These are phyloP conservation scores for Leptarthrus brevirostris DNA, from an alignment of 2,888 invertebrate genomes.

Conservation along the genomic window DNA sequence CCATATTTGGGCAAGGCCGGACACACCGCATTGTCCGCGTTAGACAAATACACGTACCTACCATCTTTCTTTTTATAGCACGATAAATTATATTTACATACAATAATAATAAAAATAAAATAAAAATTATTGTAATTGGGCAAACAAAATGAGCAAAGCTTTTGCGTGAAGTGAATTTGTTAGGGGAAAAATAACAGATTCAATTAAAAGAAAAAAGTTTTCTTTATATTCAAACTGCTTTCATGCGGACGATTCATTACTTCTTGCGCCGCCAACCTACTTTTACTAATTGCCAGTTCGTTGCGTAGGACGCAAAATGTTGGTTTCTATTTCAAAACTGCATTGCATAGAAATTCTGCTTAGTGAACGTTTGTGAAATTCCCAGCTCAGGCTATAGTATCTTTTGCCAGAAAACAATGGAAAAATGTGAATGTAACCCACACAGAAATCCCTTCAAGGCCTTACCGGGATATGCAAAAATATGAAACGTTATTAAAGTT, in stretches of 20 bases:
- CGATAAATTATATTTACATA: too few relatives aligned
- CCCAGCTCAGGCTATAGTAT: neutral
- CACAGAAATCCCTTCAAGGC: slow-evolving; percentile 29
- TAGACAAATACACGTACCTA: too few relatives aligned
- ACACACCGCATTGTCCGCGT: too few relatives aligned
- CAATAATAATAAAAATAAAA: too few relatives aligned
- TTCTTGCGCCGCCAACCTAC: slow-evolving; percentile 35
- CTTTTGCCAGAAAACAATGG: slow-evolving; percentile 11
- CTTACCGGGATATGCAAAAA: slow-evolving; percentile 24
- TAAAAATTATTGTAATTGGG: too few relatives aligned
- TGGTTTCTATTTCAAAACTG: neutral
- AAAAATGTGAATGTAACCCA: slow-evolving; percentile 21
- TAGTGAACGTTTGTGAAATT: neutral
- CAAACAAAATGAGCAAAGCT: too few relatives aligned
- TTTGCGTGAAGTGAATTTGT: too few relatives aligned
- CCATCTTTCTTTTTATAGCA: too few relatives aligned
- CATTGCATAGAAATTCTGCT: neutral
- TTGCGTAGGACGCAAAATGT: slow-evolving; percentile 31
- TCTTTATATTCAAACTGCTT: too few relatives aligned
- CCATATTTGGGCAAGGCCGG: too few relatives aligned
- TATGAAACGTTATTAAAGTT: slow-evolving; percentile 42
- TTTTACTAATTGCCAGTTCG: slow-evolving; percentile 24
- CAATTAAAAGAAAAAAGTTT: too few relatives aligned
- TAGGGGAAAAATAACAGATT: too few relatives aligned
- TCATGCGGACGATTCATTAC: slow-evolving; percentile 5